phyloP scores from a whole-genome alignment of 2,113 vertebrate genomes.

The Cottus gobio region DNA sequence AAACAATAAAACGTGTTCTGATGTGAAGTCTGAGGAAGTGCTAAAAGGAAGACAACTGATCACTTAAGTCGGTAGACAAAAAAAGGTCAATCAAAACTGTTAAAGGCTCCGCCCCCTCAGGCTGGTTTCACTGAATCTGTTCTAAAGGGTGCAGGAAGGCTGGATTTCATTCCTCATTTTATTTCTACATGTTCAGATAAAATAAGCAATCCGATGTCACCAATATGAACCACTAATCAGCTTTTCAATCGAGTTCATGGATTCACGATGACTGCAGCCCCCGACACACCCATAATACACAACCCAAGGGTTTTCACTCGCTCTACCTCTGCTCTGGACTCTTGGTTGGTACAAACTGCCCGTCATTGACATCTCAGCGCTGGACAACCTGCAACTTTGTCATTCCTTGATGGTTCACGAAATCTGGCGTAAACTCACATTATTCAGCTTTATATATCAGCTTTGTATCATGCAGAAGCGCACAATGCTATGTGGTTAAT shows the following conservation, averaged over 20 bases:
- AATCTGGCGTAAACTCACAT: neutral
- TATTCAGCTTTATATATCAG: neutral
- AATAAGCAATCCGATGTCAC: neutral
- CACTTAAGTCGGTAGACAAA: neutral
- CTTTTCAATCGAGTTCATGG: neutral
- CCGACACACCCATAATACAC: neutral
- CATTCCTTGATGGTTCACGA: neutral
- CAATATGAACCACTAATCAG: neutral
- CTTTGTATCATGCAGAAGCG: no score
- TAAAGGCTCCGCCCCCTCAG: no score
- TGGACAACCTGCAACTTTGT: neutral
- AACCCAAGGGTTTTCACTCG: no score
- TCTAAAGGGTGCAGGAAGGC: neutral
- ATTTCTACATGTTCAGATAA: neutral
- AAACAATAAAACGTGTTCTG: neutral
- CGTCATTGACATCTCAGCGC: no score
- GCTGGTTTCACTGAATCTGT: neutral
- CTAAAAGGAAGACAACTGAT: neutral
- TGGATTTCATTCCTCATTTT: neutral
- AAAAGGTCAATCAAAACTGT: neutral
- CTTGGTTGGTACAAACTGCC: neutral
- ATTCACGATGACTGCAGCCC: neutral
- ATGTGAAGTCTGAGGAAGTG: neutral
- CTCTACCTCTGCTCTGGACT: neutral
- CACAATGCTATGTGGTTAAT: neutral